Evolutionary conservation across 2,888 invertebrate genomes (phyloP).

Genomic region (Epicampocera succincta): DNA sequence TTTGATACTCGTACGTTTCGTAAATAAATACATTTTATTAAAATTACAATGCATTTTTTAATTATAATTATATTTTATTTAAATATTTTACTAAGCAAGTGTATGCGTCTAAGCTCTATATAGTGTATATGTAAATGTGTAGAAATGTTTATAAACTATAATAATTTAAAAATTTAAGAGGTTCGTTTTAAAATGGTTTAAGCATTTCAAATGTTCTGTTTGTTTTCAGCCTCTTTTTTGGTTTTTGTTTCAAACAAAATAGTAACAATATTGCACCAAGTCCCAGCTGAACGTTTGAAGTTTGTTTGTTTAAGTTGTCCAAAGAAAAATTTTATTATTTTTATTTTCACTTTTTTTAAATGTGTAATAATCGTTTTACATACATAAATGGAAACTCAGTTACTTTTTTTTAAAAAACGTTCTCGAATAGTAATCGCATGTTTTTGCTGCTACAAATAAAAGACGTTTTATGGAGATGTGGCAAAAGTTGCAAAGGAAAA

Average conservation of each 20-base stretch:
- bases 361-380: too few relatives aligned
- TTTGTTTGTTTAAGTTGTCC: background rate
- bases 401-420: too few relatives aligned
- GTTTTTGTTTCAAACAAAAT: conserved; percentile 17
- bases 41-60: background rate
- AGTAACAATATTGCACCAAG: conserved; percentile 62
- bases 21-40: too few relatives aligned
- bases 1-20: background rate
- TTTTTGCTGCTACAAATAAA: too few relatives aligned
- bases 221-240: conserved; percentile 5
- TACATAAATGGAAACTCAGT: too few relatives aligned
- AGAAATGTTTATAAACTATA: conserved; percentile 5
- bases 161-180: background rate
- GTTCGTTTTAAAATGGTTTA: background rate
- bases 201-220: background rate
- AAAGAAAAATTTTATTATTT: conserved; percentile 1
- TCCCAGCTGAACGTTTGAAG: conserved; percentile 55
- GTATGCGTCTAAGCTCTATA: too few relatives aligned
- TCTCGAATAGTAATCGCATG: too few relatives aligned
- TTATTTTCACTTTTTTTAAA: background rate
- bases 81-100: conserved; percentile 39
- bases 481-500: too few relatives aligned
- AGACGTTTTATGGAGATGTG: too few relatives aligned
- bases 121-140: conserved; percentile 4
- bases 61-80: conserved; percentile 20